phyloP scores from a whole-genome alignment of 1,140 invertebrate species.

The Drosophila pseudoananassae region DNA sequence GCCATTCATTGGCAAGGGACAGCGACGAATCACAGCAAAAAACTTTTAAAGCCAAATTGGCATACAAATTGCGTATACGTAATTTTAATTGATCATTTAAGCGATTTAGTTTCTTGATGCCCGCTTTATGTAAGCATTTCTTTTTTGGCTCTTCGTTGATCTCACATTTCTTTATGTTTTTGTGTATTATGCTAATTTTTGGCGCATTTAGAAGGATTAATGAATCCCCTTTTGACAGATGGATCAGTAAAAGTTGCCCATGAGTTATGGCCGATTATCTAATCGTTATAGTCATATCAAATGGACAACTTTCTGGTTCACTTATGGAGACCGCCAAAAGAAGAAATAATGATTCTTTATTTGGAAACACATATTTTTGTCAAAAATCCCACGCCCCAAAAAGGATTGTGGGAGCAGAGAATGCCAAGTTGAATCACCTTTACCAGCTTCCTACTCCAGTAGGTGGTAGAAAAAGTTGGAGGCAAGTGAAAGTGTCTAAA shows the following conservation, averaged over 20 bases:
- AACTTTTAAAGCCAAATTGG: slow-evolving; percentile 52
- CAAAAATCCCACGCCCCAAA: not conserved
- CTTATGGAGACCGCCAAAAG: not conserved
- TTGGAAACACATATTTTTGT: not conserved
- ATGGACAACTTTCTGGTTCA: slow-evolving; percentile 11
- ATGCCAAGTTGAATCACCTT: slow-evolving; percentile 8
- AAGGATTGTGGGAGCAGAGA: not conserved
- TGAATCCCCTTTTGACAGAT: slow-evolving; percentile 20
- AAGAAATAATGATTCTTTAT: not conserved
- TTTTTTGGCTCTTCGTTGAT: slow-evolving; percentile 26
- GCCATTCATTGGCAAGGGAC: slow-evolving; percentile 46
- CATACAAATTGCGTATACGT: slow-evolving; percentile 67
- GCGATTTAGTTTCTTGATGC: slow-evolving; percentile 54
- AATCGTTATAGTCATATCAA: slow-evolving; percentile 22
- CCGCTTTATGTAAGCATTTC: slow-evolving; percentile 52
- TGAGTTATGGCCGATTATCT: slow-evolving; percentile 33
- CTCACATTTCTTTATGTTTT: slow-evolving; percentile 5
- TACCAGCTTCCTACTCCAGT: slow-evolving; percentile 15
- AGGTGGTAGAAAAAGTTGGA: slow-evolving; percentile 20
- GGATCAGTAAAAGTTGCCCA: slow-evolving; percentile 46
- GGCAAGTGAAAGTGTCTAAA: slow-evolving; percentile 72
- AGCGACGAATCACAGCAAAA: slow-evolving; percentile 14
- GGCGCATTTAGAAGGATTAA: slow-evolving; percentile 58
- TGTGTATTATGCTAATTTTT: slow-evolving; percentile 48
- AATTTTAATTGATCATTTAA: slow-evolving; percentile 78